Evolutionary conservation across 1,140 invertebrate genomes (phyloP), one percentile per base, ranked within the genome.

Genomic region (Ladona fulva): DNA sequence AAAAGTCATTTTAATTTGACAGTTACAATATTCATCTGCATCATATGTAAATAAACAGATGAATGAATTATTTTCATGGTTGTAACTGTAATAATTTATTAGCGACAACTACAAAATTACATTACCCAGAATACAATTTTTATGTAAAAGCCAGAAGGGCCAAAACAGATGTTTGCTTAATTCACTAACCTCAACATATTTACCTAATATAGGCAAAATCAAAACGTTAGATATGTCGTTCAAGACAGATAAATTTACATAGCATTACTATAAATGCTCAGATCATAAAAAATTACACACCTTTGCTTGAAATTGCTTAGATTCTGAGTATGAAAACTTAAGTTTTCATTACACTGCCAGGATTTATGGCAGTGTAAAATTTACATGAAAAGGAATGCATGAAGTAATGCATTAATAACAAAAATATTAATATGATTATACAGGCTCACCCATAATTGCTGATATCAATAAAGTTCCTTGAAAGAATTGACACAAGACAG

Each of bases 51-150:
- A 1, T 37, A 5, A 37, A 37, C 29, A 37, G 29, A 37, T 37
- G 29, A 37, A 37, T 37, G 29, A 37, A 37, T 37, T 37, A 37
- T 37, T 37, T 37, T 37, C 29, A 37, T 37, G 8, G 29, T 66
- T 66, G 52, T 66, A 66, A 66, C 52, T 66, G 52, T 66, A 66
- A 66, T 66, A 66, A 66, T 66, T 66, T 66, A 66, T 66, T 66
- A 66, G 52, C 14, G 52, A 66, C n/a, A 22, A 66, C 52, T 66
- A 66, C 52, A 66, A 66, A 66, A 66, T 16, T 66, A 66, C 52
- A 66, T 66, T 66, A 66, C 52, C 52, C 52, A 66, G 52, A 66
- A 66, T 66, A 66, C 52, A 66, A 66, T 66, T 6, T 66, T 66
- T 66, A 19, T 22, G 14, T 66, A 22, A 66, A 66, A 66, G 52